Conservation (phyloP, 1,140 invertebrate species). For the Lucilia sericata region DNA sequence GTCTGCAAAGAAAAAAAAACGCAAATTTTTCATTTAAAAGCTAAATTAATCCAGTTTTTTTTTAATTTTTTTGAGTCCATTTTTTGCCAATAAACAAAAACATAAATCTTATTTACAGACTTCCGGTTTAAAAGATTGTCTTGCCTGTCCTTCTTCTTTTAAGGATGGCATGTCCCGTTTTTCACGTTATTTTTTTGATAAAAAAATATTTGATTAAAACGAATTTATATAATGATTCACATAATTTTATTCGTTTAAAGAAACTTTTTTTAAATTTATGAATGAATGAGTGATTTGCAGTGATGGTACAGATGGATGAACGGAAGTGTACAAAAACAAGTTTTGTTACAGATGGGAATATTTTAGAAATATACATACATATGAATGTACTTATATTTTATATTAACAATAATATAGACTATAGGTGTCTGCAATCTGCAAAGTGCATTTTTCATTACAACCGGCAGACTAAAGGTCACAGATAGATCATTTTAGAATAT, state of each 20-base stretch:
- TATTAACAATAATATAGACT: too few species aligned
- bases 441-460: too few species aligned
- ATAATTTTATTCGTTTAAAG: not conserved
- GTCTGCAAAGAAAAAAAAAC: not conserved
- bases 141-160: not conserved
- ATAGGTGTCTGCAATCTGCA: too few species aligned
- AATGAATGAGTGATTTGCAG: not conserved
- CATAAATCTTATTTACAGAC: not conserved
- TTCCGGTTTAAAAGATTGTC: not conserved
- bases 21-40: not conserved
- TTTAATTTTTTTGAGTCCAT: not conserved
- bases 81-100: not conserved
- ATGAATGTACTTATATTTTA: too few species aligned
- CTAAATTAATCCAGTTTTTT: too few species aligned
- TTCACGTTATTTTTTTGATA: not conserved
- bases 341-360: too few species aligned
- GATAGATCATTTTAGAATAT: too few species aligned
- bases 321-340: too few species aligned
- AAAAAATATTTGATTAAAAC: constrained; percentile 3
- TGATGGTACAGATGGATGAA: not conserved
- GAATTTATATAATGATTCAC: not conserved
- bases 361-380: too few species aligned
- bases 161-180: not conserved
- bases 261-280: not conserved
- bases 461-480: too few species aligned